These are phyloP conservation scores for Eulacestoma nigropectus DNA, from an alignment of 2,113 vertebrate genomes.

Conservation along the genomic window DNA sequence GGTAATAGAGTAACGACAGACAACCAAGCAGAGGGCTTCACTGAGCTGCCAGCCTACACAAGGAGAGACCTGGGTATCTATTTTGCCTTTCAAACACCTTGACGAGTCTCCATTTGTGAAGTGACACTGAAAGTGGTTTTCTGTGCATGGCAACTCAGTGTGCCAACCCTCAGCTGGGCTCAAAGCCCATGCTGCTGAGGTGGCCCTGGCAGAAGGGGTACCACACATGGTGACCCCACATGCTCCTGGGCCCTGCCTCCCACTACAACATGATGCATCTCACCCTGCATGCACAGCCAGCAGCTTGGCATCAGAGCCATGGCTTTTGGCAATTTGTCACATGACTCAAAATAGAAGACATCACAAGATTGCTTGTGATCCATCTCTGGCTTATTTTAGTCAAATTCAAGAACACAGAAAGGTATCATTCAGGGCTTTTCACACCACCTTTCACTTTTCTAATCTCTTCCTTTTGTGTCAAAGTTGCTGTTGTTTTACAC, in stretches of 20 bases:
- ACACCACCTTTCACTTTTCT: not conserved
- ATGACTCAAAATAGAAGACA: not conserved
- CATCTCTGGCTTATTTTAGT: not conserved
- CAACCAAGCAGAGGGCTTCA: not conserved
- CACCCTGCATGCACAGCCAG: not conserved
- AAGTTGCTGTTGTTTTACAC: not conserved
- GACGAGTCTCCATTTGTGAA: not conserved
- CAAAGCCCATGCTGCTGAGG: not conserved
- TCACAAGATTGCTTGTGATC: not conserved
- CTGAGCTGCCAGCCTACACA: not conserved
- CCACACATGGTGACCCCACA: not conserved
- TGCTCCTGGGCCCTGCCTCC: not conserved
- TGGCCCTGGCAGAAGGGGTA: not conserved
- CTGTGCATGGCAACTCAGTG: not conserved
- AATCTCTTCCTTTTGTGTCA: not conserved
- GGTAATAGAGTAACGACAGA: not conserved
- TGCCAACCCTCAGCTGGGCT: not conserved
- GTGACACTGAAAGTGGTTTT: not conserved
- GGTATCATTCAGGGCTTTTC: not conserved
- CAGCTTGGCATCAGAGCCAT: not conserved
- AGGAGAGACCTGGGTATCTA: not conserved
- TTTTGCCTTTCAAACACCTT: not conserved
- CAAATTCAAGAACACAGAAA: not conserved
- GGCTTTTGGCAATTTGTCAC: not conserved
- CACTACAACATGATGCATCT: rapidly evolving